Conservation (phyloP, 2,888 invertebrate species). For the Conus canariensis region DNA sequence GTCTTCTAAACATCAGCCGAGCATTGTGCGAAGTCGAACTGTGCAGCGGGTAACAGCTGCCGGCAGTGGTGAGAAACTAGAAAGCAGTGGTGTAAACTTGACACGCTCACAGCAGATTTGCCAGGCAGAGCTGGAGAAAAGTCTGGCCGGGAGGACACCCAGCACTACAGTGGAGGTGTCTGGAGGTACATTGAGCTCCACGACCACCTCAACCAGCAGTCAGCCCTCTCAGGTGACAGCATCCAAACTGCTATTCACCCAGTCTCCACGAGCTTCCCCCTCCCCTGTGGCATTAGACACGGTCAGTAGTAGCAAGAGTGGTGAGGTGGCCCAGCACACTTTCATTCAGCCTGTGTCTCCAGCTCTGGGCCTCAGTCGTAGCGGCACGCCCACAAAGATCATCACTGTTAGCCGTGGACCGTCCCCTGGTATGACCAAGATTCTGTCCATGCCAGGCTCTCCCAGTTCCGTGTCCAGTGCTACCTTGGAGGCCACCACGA, state of each 20-base stretch:
- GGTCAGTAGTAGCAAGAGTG: conserved; percentile 30
- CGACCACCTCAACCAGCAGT: not conserved
- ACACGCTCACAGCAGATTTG: conserved; percentile 95
- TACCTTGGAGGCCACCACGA: conserved; percentile 38
- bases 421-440: conserved; percentile 47
- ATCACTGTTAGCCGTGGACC: conserved; percentile 44
- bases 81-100: conserved; percentile 85
- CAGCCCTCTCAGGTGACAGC: conserved; percentile 48
- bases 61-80: conserved; percentile 13
- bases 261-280: conserved; percentile 45
- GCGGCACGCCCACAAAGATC: conserved; percentile 48
- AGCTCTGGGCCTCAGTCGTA: conserved; percentile 44
- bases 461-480: conserved; percentile 27
- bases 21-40: conserved; percentile 34
- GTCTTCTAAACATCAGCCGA: conserved; percentile 42
- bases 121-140: conserved; percentile 90
- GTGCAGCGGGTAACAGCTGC: conserved; percentile 19
- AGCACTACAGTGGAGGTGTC: conserved; percentile 18
- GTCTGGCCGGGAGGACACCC: conserved; percentile 74
- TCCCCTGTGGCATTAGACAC: conserved; percentile 33
- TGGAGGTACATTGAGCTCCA: conserved; percentile 6
- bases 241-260: conserved; percentile 60
- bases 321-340: conserved; percentile 42
- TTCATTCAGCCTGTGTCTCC: conserved; percentile 51
- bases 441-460: conserved; percentile 42